phyloP scores from a whole-genome alignment of 2,888 invertebrate species.

The Villa cingulata region DNA sequence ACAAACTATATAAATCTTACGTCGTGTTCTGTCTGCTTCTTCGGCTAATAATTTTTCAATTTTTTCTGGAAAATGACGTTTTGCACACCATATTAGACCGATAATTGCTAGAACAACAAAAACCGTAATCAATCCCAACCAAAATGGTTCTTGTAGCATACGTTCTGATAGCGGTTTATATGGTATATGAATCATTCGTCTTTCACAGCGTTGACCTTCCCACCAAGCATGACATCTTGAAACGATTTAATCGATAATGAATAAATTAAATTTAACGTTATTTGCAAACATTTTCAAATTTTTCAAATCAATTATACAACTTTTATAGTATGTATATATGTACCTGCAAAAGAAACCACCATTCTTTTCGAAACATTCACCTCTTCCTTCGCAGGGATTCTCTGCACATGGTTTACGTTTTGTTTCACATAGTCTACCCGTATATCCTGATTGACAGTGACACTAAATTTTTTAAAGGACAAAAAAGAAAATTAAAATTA shows the following conservation, averaged over 20 bases:
- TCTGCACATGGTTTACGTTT: conserved; percentile 55
- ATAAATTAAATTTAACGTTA: no score
- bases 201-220: conserved; percentile 58
- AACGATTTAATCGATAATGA: no score
- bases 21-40: conserved; percentile 58
- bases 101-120: conserved; percentile 65
- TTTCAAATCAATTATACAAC: no score
- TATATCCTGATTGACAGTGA: conserved; percentile 52
- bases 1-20: no score
- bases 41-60: conserved; percentile 70
- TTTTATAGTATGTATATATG: no score
- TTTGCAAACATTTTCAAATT: no score
- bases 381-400: conserved; percentile 60
- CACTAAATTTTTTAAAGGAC: no score
- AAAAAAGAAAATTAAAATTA: not conserved
- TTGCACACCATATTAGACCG: conserved; percentile 70
- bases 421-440: conserved; percentile 53
- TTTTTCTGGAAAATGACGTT: conserved; percentile 74
- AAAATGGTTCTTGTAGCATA: conserved; percentile 78
- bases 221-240: conserved; percentile 56
- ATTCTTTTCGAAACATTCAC: conserved; percentile 55
- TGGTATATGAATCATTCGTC: conserved; percentile 51
- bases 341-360: conserved; percentile 52
- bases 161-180: conserved; percentile 61
- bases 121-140: conserved; percentile 77